Percentiles rank a stretch among this genome's conserved stretches.
Conservation (phyloP, 2,888 invertebrate genomes). For the Neuroscelio doddi region DNA sequence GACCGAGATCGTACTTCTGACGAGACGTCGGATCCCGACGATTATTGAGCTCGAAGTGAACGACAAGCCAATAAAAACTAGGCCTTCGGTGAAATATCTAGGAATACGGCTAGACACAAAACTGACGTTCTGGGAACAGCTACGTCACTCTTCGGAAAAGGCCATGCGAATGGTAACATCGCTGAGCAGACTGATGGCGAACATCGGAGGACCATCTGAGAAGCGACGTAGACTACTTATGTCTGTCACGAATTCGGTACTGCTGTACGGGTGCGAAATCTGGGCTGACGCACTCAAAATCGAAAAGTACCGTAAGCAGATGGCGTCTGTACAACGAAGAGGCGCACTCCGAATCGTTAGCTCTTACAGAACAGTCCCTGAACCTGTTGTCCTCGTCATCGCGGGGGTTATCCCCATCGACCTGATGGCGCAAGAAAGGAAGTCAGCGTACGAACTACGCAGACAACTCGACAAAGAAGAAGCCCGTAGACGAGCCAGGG, state of each 20-base stretch:
- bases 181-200: constrained; percentile 26
- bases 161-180: constrained; percentile 36
- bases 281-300: constrained; percentile 34
- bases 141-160: constrained; percentile 14
- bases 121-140: no score
- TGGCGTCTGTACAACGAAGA: constrained; percentile 26
- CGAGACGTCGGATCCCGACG: no score
- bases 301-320: constrained; percentile 34
- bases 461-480: background rate
- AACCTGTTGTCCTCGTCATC: constrained; percentile 36
- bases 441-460: background rate
- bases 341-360: no score
- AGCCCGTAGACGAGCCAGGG: constrained; percentile 1
- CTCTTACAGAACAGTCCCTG: no score
- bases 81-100: constrained; percentile 39
- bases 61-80: constrained; percentile 12
- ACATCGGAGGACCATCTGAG: constrained; percentile 27
- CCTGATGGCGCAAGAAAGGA: constrained; percentile 35
- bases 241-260: no score
- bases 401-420: no score
- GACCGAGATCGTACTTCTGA: no score
- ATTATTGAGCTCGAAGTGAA: constrained; percentile 12
- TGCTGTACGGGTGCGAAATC: constrained; percentile 45
- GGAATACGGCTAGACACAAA: constrained; percentile 45
- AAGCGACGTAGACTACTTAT: no score